phyloP scores from a whole-genome alignment of 2,797 vertebrate genomes.

The Oreortyx pictus region DNA sequence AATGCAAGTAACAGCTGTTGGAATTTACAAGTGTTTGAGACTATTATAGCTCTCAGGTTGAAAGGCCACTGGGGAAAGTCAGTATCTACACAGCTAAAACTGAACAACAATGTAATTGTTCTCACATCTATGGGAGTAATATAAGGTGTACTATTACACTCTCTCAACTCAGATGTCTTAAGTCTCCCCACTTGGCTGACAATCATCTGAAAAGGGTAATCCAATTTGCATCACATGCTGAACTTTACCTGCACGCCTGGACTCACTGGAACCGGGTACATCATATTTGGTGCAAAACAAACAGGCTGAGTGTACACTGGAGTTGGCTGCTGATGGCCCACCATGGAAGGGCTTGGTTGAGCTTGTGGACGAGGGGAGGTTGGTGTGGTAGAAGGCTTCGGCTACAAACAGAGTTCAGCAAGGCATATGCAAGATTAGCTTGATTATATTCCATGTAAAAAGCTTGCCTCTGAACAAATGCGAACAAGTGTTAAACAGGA shows the following conservation, averaged over 20 bases:
- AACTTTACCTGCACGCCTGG: constrained; percentile 95
- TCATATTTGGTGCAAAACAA: constrained; percentile 95
- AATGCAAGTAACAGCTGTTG: not conserved
- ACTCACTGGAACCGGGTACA: constrained; percentile 98
- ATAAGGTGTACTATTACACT: not conserved
- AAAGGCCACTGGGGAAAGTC: not conserved
- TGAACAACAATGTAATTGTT: not conserved
- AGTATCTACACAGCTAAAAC: not conserved
- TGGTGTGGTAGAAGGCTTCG: constrained; percentile 97
- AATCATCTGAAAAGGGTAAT: not conserved
- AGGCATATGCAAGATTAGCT: constrained; percentile 16
- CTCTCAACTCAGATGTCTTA: not conserved
- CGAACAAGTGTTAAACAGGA: not conserved
- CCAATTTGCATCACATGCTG: not conserved
- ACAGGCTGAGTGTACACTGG: constrained; percentile 93
- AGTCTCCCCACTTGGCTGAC: not conserved
- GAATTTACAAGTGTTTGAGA: not conserved
- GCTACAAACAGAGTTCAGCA: constrained; percentile 80
- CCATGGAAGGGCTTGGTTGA: constrained; percentile 96
- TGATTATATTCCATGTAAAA: not conserved
- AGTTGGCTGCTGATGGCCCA: constrained; percentile 93
- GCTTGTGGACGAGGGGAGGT: constrained; percentile 96
- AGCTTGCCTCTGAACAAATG: not conserved
- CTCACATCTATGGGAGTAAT: not conserved
- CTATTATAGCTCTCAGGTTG: not conserved